Evolutionary conservation across 1,140 invertebrate species (phyloP), one percentile per base, ranked within the genome.

Genomic region (Diuraphis noxia): DNA sequence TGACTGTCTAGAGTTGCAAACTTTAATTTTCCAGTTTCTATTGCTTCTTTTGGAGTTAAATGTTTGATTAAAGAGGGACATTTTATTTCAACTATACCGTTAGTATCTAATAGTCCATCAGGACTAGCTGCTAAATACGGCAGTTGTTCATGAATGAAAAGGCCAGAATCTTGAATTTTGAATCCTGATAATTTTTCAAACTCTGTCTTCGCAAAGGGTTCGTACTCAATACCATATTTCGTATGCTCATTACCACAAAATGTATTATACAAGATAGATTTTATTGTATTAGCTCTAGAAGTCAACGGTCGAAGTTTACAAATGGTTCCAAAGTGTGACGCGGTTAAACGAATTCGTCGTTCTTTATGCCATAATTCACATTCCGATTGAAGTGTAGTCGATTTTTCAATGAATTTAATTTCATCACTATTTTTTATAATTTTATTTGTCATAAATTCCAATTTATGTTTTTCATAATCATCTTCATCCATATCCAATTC

Each of bases 401-500:
- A 49, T 49, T 23, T 49, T 49, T 49, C 46, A 49, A 49, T 49
- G 19, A 49, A 49, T 49, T 49, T 23, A 49, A 49, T 49, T 49
- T 49, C 46, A 23, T 49, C 46, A 49, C 46, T 49, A 49, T 49
- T 49, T 49, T 49, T 49, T 49, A 23, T 23, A 49, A 49, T 49
- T 49, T 49, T 49, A 49, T 49, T 49, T 21, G 46, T 49, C 46
- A 49, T 49, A 49, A 49, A 49, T 49, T 81, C 30, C 38, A 40
- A 40, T 40, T 81, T 81, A n/a, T 40, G 38, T 81, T 81, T 81
- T 81, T 81, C 79, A 0, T 38, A 81, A 23, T 81, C 38, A 81
- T 40, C 38, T 81, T 81, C 79, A 81, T 38, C 79, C 79, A 81
- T 81, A 38, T 81, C 79, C 79, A 40, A 36, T 77, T 77, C 34